Evolutionary conservation across 2,113 vertebrate species (phyloP).

Genomic region (Lynx canadensis): DNA sequence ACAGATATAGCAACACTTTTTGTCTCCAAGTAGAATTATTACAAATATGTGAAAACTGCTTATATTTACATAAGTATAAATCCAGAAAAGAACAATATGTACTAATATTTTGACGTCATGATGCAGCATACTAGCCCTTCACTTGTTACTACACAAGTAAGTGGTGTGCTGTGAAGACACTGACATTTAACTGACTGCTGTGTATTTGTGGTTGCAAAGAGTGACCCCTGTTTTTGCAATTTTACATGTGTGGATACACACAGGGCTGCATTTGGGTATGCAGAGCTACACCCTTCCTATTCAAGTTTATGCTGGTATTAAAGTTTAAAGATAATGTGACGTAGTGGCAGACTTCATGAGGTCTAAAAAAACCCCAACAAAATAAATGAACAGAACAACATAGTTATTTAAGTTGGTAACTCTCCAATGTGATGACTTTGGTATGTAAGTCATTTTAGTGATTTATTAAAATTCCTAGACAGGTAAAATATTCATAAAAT

Average conservation of each 20-base stretch:
- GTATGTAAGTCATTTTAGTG: not conserved
- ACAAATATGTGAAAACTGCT: not conserved
- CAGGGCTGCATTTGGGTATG: not conserved
- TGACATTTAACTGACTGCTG: not conserved
- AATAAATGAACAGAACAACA: not conserved
- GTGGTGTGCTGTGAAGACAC: not conserved
- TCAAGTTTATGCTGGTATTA: not conserved
- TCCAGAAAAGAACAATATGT: not conserved
- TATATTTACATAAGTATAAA: not conserved
- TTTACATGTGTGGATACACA: not conserved
- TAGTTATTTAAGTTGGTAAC: not conserved
- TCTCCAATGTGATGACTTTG: not conserved
- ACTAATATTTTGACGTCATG: not conserved
- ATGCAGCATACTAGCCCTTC: not conserved
- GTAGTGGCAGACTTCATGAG: not conserved
- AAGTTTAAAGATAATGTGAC: slow-evolving; percentile 11
- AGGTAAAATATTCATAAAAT: slow-evolving; percentile 41
- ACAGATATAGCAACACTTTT: not conserved
- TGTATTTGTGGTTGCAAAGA: not conserved
- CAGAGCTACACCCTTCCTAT: not conserved
- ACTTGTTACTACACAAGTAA: not conserved
- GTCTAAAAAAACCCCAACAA: not conserved
- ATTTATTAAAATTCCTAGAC: slow-evolving; percentile 33
- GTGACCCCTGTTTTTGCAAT: not conserved
- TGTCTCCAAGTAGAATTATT: not conserved